Conservation (phyloP, 2,113 vertebrate species). For the Helogale parvula region DNA sequence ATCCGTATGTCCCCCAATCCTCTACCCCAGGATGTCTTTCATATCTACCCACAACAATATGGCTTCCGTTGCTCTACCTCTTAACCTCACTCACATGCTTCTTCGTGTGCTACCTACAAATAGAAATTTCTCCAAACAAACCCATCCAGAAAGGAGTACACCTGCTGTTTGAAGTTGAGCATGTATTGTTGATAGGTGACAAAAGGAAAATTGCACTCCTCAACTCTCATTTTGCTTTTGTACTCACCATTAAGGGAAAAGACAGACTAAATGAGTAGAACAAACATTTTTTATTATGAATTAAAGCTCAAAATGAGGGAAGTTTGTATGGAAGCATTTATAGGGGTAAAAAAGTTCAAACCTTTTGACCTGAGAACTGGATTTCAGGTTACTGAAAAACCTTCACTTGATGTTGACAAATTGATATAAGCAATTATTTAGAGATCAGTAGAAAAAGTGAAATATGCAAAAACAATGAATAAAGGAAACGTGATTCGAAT, state of each 20-base stretch:
- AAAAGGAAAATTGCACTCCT: constrained; percentile 38
- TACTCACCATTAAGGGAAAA: constrained; percentile 32
- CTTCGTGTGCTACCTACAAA: neutral
- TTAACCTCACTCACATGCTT: neutral
- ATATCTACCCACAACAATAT: neutral
- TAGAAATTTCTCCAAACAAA: constrained; percentile 41
- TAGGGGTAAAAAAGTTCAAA: neutral
- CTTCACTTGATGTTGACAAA: constrained; percentile 25
- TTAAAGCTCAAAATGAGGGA: neutral
- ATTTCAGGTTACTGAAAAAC: constrained; percentile 50
- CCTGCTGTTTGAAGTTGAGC: constrained; percentile 34
- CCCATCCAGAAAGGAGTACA: neutral
- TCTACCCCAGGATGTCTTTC: neutral
- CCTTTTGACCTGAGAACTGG: constrained; percentile 49
- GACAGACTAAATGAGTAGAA: neutral
- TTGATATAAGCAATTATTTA: neutral
- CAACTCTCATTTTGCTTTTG: constrained; percentile 36
- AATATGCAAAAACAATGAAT: neutral
- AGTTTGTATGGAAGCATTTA: neutral
- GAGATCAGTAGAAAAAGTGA: neutral
- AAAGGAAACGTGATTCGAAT: constrained; percentile 12
- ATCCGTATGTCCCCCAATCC: neutral
- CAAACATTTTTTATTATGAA: neutral
- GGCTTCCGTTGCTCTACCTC: neutral
- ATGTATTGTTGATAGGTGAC: neutral